Evolutionary conservation across 2,888 invertebrate species (phyloP).

Genomic region (Drosophila birchii): DNA sequence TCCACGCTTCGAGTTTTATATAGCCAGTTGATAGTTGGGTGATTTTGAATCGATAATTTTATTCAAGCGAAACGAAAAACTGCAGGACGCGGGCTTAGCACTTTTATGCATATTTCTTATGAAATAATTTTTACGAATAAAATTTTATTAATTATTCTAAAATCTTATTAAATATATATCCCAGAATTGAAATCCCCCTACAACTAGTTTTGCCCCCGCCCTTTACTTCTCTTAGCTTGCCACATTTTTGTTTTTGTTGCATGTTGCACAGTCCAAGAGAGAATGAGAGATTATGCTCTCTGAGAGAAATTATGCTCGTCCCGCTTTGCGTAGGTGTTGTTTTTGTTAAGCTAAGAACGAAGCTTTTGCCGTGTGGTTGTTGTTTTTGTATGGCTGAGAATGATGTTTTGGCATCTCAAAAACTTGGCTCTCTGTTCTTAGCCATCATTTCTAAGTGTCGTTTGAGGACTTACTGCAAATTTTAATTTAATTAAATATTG

Average conservation of each 20-base stretch:
- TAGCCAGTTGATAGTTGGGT: no score
- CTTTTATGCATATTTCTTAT: no score
- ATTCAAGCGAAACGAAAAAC: no score
- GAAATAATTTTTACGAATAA: no score
- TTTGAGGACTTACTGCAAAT: no score
- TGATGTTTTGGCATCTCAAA: background rate
- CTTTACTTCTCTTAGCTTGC: conserved; percentile 11
- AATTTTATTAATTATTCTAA: no score
- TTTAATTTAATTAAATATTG: no score
- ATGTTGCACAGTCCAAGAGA: conserved; percentile 45
- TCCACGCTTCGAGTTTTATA: no score
- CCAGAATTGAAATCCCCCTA: background rate
- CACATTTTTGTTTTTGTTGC: conserved; percentile 48
- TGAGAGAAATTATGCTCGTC: conserved; percentile 11
- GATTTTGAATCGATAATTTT: no score
- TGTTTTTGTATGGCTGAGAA: conserved; percentile 1
- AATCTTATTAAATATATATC: no score
- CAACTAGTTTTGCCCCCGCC: background rate
- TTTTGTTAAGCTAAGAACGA: conserved; percentile 1
- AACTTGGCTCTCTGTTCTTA: background rate
- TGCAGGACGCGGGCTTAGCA: no score
- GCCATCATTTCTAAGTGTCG: no score
- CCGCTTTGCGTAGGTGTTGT: conserved; percentile 20
- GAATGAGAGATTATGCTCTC: conserved; percentile 14
- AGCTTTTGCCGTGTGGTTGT: background rate